Conservation (phyloP, 2,888 invertebrate genomes). For the Chirona hameri region DNA sequence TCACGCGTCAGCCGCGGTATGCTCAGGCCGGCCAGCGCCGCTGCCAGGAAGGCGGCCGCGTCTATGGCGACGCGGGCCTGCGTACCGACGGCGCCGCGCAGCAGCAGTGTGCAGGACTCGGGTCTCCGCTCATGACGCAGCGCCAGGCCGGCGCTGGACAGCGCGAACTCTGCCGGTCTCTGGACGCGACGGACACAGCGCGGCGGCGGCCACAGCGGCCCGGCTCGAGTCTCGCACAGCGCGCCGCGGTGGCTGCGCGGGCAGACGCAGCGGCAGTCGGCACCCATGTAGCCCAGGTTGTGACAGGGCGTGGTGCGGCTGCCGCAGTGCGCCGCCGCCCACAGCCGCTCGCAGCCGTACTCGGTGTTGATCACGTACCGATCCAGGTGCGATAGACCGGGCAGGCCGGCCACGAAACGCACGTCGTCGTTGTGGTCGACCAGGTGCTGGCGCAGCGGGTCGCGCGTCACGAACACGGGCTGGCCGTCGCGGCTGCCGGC, state of each 20-base stretch:
- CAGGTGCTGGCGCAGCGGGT: constrained; percentile 1
- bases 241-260: background rate
- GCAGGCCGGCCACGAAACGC: background rate
- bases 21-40: background rate
- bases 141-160: background rate
- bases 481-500: constrained; percentile 25
- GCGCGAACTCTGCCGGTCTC: background rate
- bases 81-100: background rate
- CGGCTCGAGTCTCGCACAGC: background rate
- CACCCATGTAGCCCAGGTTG: constrained; percentile 24
- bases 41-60: background rate
- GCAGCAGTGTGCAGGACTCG: constrained; percentile 3
- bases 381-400: background rate
- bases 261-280: constrained; percentile 10
- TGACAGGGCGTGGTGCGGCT: background rate
- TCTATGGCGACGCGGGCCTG: background rate
- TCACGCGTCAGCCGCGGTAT: background rate
- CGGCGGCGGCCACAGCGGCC: background rate
- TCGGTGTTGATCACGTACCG: constrained; percentile 25
- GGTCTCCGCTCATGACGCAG: background rate
- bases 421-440: constrained; percentile 24
- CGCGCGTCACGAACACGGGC: constrained; percentile 5
- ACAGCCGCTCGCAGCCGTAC: constrained; percentile 12
- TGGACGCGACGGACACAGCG: background rate
- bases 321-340: background rate